Evolutionary conservation across 2,113 vertebrate genomes (phyloP).

Genomic region (Channa maculata): DNA sequence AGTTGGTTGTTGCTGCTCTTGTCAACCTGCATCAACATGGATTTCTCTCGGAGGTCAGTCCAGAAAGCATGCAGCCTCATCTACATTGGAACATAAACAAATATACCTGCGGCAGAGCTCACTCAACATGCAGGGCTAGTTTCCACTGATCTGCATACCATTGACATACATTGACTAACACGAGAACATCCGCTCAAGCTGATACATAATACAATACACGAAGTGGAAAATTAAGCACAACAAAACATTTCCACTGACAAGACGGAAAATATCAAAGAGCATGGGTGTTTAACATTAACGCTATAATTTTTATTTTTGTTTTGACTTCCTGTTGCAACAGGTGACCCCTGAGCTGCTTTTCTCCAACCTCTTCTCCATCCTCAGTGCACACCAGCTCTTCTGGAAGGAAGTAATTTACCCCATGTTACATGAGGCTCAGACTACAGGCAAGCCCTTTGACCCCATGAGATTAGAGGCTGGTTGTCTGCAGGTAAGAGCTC

Average conservation of each 20-base stretch:
- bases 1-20: conserved; percentile 86
- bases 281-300: conserved; percentile 23
- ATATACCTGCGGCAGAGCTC: not conserved
- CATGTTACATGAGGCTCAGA: conserved; percentile 77
- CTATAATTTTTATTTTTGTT: conserved; percentile 18
- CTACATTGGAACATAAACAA: conserved; percentile 10
- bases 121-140: conserved; percentile 12
- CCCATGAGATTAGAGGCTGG: conserved; percentile 82
- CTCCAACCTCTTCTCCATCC: conserved; percentile 83
- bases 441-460: conserved; percentile 83
- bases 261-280: conserved; percentile 65
- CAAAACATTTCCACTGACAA: conserved; percentile 58
- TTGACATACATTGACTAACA: conserved; percentile 25
- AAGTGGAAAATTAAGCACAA: conserved; percentile 56
- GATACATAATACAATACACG: conserved; percentile 20
- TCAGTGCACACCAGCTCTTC: conserved; percentile 82
- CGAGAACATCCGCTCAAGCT: conserved; percentile 54
- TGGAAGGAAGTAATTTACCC: conserved; percentile 87
- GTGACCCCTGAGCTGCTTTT: conserved; percentile 82
- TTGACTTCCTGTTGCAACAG: conserved; percentile 55
- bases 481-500: conserved; percentile 81
- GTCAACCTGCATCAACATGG: conserved; percentile 81
- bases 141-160: conserved; percentile 52
- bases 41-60: conserved; percentile 86
- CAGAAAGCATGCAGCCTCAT: not conserved